Conservation (phyloP, 2,888 invertebrate species). For the Cenopis cana region DNA sequence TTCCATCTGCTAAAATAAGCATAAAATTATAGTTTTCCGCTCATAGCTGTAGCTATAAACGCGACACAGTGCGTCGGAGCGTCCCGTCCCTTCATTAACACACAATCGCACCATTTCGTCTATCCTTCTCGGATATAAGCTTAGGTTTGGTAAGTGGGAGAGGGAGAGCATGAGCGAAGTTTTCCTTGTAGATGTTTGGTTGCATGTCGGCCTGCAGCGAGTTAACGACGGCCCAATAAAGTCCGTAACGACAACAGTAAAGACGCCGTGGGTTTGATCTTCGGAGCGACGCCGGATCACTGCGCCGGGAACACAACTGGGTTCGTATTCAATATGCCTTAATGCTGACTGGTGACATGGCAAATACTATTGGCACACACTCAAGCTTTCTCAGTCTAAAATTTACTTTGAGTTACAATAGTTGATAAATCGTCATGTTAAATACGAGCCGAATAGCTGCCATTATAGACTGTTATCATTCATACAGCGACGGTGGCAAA, state of each 20-base stretch:
- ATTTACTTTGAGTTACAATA: too few species aligned
- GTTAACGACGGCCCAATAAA: slow-evolving; percentile 8
- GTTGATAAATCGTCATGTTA: too few species aligned
- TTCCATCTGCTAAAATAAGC: neutral
- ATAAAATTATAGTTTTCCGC: slow-evolving; percentile 11
- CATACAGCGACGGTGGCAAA: too few species aligned
- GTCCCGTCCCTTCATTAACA: neutral
- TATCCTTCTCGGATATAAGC: neutral
- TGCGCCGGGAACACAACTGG: neutral
- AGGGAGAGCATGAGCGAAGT: neutral
- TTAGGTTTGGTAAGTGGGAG: neutral
- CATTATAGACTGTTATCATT: too few species aligned
- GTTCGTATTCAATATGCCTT: neutral
- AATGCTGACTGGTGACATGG: neutral
- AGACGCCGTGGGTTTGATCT: slow-evolving; percentile 3
- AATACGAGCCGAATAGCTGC: too few species aligned
- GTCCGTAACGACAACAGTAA: neutral
- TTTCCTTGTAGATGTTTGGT: neutral
- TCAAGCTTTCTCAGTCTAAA: too few species aligned
- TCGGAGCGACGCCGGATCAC: neutral
- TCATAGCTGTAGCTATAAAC: slow-evolving; percentile 3
- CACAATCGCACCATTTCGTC: neutral
- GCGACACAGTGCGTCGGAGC: neutral
- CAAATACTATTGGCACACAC: neutral
- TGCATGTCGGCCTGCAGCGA: slow-evolving; percentile 2